Percentiles rank a stretch among this genome's conserved stretches.
phyloP scores from a whole-genome alignment of 2,888 invertebrate genomes.

The Eupithecia insigniata region DNA sequence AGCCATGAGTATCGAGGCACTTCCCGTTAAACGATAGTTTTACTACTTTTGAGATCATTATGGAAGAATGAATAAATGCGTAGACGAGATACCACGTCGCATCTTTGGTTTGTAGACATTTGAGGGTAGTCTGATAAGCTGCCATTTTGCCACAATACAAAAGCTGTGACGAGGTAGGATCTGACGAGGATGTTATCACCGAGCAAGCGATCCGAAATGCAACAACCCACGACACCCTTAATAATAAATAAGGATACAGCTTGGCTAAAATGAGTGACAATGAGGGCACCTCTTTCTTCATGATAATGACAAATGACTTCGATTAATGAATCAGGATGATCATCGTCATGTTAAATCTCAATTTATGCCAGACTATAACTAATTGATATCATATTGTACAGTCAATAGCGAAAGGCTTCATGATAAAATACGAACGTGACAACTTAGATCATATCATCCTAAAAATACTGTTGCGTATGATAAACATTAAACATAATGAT shows the following conservation, averaged over 20 bases:
- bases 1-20: slow-evolving; percentile 72
- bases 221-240: slow-evolving; percentile 50
- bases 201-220: slow-evolving; percentile 49
- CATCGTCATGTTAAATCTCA: background rate
- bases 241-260: slow-evolving; percentile 41
- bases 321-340: background rate
- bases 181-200: slow-evolving; percentile 38
- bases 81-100: slow-evolving; percentile 55
- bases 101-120: slow-evolving; percentile 10
- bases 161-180: slow-evolving; percentile 30
- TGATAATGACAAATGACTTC: slow-evolving; percentile 5
- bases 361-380: slow-evolving; percentile 9
- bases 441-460: slow-evolving; percentile 77
- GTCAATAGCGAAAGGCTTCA: slow-evolving; percentile 63
- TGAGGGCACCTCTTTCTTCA: slow-evolving; percentile 5
- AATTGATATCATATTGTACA: slow-evolving; percentile 55
- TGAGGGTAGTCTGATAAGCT: slow-evolving; percentile 28
- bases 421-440: slow-evolving; percentile 47
- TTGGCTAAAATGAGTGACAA: slow-evolving; percentile 1
- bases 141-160: slow-evolving; percentile 18
- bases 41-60: slow-evolving; percentile 64
- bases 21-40: slow-evolving; percentile 62
- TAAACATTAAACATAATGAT: slow-evolving; percentile 83
- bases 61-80: slow-evolving; percentile 55
- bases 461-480: slow-evolving; percentile 83